Conservation (phyloP, 2,888 invertebrate species). For the Anaspis maculata region DNA sequence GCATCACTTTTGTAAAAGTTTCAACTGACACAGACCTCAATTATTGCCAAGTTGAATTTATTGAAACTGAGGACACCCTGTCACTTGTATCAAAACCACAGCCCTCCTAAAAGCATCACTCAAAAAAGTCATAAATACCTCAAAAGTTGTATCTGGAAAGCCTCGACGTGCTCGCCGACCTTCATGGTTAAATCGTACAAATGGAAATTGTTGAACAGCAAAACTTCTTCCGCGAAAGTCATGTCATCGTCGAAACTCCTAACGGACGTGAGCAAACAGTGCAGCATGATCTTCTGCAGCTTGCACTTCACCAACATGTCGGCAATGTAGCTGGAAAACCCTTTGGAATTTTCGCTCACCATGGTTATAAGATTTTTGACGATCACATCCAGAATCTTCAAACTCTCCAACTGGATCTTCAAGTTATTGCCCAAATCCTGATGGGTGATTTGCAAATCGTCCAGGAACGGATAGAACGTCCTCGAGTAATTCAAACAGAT, state of each 20-base stretch:
- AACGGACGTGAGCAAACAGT: conserved; percentile 71
- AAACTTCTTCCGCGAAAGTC: conserved; percentile 66
- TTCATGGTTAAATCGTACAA: conserved; percentile 48
- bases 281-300: conserved; percentile 74
- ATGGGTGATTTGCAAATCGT: conserved; percentile 45
- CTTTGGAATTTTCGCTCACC: conserved; percentile 67
- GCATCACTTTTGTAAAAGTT: too few species aligned
- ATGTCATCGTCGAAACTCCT: conserved; percentile 50
- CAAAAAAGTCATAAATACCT: conserved; percentile 37
- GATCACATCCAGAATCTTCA: conserved; percentile 64
- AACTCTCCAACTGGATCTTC: conserved; percentile 66
- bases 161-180: conserved; percentile 56
- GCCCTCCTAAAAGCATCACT: not conserved
- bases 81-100: not conserved
- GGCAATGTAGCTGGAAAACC: conserved; percentile 67
- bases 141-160: conserved; percentile 59
- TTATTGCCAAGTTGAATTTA: not conserved
- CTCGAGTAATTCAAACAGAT: conserved; percentile 73
- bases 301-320: conserved; percentile 69
- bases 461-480: conserved; percentile 68
- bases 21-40: too few species aligned
- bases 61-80: not conserved
- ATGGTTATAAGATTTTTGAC: conserved; percentile 65
- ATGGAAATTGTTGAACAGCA: conserved; percentile 63
- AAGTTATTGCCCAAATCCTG: conserved; percentile 64